Conservation (phyloP, 2,113 vertebrate species). For the Bettongia penicillata region DNA sequence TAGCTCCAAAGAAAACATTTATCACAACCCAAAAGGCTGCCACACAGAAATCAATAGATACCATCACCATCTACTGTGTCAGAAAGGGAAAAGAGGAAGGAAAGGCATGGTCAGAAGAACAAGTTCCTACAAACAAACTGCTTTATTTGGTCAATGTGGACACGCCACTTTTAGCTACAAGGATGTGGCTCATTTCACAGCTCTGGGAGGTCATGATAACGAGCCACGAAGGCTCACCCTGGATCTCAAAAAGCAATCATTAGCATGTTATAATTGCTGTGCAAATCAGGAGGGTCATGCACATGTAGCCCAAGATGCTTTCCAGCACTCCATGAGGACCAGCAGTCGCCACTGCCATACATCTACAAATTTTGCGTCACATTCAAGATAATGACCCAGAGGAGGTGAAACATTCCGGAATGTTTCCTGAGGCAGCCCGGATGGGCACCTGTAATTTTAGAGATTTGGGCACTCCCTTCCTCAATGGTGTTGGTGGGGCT, state of each 20-base stretch:
- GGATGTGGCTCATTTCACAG: not conserved
- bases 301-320: not conserved
- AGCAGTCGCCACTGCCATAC: too few species aligned
- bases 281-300: not conserved
- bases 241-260: not conserved
- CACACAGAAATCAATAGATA: not conserved
- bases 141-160: not conserved
- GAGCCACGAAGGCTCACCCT: not conserved
- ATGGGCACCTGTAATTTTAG: not conserved
- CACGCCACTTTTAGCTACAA: not conserved
- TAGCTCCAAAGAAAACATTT: not conserved
- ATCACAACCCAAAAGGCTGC: not conserved
- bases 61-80: not conserved
- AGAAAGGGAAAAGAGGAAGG: not conserved
- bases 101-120: not conserved
- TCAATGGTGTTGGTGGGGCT: not conserved
- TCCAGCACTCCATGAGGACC: not conserved
- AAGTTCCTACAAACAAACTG: not conserved
- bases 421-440: not conserved
- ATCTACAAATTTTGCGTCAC: not conserved
- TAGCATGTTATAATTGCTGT: not conserved
- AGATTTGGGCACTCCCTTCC: not conserved
- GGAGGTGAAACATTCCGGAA: not conserved
- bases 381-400: not conserved
- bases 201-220: not conserved